phyloP scores from a whole-genome alignment of 30 jellyfish, hydroid and myxozoan species.

The Hydractinia echinata region DNA sequence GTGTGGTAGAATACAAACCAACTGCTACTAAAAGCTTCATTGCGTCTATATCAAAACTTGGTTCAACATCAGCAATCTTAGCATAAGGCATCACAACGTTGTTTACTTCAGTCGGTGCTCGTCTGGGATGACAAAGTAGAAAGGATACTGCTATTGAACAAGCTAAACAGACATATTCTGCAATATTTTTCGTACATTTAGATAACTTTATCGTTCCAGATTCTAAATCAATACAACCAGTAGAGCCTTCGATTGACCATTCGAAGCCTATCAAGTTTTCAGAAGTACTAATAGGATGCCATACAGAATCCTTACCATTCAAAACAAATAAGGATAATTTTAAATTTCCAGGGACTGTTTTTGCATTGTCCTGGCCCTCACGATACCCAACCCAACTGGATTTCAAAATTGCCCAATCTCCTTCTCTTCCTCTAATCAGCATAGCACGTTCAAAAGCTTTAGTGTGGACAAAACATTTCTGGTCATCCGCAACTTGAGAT shows the following conservation, averaged over 20 bases:
- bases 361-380: background rate
- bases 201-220: conserved; percentile 32
- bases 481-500: conserved; percentile 4
- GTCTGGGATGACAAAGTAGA: conserved; percentile 70
- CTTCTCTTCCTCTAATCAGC: conserved; percentile 13
- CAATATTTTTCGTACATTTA: conserved; percentile 35
- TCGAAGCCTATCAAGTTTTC: background rate
- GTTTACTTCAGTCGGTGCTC: conserved; percentile 47
- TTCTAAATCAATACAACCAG: conserved; percentile 42
- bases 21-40: conserved; percentile 49
- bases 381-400: conserved; percentile 32
- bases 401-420: conserved; percentile 26
- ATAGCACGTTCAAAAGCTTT: conserved; percentile 20
- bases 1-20: conserved; percentile 48
- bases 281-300: background rate
- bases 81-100: conserved; percentile 25
- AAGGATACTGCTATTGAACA: conserved; percentile 58
- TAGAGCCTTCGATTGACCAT: conserved; percentile 14
- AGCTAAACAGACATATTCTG: conserved; percentile 51
- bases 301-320: background rate
- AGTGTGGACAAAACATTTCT: conserved; percentile 3
- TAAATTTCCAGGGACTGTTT: conserved; percentile 27
- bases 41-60: conserved; percentile 31
- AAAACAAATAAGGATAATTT: background rate
- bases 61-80: conserved; percentile 12